Percentiles rank a stretch among this genome's conserved stretches.
These are phyloP conservation scores for Mustelus asterias DNA, from an alignment of 2,113 vertebrate species.

Conservation along the genomic window DNA sequence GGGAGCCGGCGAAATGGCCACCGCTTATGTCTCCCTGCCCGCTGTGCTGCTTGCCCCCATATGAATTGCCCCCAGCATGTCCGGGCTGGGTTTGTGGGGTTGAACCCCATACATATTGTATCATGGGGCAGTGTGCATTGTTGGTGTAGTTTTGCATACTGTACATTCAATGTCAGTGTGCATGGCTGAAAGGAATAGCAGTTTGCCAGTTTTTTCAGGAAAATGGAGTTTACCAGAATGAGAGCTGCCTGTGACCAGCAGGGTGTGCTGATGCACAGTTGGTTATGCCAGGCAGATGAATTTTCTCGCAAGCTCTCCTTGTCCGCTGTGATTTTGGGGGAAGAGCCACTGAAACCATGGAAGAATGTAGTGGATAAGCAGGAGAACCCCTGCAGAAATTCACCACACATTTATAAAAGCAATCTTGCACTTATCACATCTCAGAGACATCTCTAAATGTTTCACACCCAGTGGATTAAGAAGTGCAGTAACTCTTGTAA, in stretches of 20 bases:
- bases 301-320: neutral
- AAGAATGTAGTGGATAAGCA: neutral
- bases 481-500: neutral
- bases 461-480: neutral
- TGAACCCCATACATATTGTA: neutral
- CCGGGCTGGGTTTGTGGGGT: too few relatives aligned
- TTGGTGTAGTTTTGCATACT: neutral
- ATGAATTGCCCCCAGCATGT: too few relatives aligned
- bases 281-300: neutral
- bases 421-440: neutral
- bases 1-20: too few relatives aligned
- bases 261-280: neutral
- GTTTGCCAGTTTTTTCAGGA: neutral
- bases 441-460: neutral
- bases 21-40: too few relatives aligned
- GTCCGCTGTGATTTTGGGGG: neutral
- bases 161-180: neutral
- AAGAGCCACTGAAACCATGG: neutral
- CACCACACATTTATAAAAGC: neutral
- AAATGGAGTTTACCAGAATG: neutral
- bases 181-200: neutral
- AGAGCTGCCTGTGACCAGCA: neutral
- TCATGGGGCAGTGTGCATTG: neutral
- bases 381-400: neutral
- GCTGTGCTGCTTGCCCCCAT: too few relatives aligned